A percentile compares a stretch with the other conserved stretches of the same genome.
These are phyloP conservation scores for Argya squamiceps DNA, from an alignment of 2,797 vertebrate species.

Conservation along the genomic window DNA sequence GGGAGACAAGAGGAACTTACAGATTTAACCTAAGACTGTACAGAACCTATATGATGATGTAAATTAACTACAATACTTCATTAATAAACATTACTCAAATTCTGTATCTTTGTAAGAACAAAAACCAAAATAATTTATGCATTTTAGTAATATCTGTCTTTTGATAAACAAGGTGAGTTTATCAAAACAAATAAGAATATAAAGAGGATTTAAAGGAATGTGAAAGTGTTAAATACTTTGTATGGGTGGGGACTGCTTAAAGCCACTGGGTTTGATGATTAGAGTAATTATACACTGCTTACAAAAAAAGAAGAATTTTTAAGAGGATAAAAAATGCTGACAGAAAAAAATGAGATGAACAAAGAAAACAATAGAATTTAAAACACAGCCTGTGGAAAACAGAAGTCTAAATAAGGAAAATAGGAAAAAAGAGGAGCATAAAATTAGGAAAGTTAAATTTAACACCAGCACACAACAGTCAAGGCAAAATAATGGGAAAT, in stretches of 20 bases:
- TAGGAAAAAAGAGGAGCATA: accelerated
- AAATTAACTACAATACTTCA: background rate
- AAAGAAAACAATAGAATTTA: background rate
- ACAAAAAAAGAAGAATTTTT: background rate
- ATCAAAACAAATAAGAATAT: background rate
- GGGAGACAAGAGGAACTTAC: background rate
- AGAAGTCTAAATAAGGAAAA: background rate
- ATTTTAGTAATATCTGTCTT: background rate
- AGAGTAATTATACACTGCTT: background rate
- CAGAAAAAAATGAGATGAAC: background rate
- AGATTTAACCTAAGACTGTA: background rate
- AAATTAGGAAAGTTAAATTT: background rate
- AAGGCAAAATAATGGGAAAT: background rate
- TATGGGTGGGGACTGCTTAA: background rate
- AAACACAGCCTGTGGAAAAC: background rate
- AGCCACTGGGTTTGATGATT: background rate
- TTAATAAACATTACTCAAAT: background rate
- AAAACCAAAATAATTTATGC: background rate
- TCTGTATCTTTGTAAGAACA: background rate
- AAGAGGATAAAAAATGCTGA: background rate
- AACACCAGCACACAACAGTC: background rate
- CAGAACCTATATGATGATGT: background rate
- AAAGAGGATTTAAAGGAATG: background rate
- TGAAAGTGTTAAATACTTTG: background rate
- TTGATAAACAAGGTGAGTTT: background rate